Percentiles rank a stretch among this genome's conserved stretches.
Conservation (phyloP, 2,797 vertebrate genomes). For the Mus spretus region DNA sequence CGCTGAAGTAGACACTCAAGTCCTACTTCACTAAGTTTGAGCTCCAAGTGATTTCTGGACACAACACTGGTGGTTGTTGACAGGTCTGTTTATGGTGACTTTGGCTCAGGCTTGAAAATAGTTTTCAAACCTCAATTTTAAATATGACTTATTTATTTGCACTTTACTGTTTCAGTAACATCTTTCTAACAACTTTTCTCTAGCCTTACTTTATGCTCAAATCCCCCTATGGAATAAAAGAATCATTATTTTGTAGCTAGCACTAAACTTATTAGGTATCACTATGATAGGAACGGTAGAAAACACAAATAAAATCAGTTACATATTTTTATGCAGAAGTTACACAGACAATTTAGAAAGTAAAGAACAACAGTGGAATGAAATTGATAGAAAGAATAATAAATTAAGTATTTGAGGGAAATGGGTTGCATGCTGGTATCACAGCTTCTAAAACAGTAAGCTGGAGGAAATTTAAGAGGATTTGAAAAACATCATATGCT, state of each 20-base stretch:
- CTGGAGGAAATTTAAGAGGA: neutral
- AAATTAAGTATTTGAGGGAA: neutral
- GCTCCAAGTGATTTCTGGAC: constrained; percentile 43
- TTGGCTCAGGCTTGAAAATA: constrained; percentile 44
- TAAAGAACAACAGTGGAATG: neutral
- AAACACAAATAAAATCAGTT: neutral
- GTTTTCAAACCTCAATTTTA: constrained; percentile 59
- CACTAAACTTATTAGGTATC: neutral
- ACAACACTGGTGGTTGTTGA: constrained; percentile 21
- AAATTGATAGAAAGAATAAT: neutral
- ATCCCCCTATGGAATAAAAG: neutral
- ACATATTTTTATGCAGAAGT: neutral
- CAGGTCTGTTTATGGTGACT: constrained; percentile 44
- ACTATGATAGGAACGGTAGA: neutral
- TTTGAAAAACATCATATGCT: constrained; percentile 38
- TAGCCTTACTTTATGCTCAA: neutral
- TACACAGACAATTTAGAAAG: neutral
- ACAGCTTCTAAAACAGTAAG: neutral
- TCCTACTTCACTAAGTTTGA: constrained; percentile 24
- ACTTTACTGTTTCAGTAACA: neutral
- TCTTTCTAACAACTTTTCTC: neutral
- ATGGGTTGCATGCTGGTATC: neutral
- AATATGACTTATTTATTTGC: neutral
- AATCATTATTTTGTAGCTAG: neutral
- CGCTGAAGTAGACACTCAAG: neutral